phyloP scores from a whole-genome alignment of 2,888 invertebrate species.

The Eupeodes latifasciatus region DNA sequence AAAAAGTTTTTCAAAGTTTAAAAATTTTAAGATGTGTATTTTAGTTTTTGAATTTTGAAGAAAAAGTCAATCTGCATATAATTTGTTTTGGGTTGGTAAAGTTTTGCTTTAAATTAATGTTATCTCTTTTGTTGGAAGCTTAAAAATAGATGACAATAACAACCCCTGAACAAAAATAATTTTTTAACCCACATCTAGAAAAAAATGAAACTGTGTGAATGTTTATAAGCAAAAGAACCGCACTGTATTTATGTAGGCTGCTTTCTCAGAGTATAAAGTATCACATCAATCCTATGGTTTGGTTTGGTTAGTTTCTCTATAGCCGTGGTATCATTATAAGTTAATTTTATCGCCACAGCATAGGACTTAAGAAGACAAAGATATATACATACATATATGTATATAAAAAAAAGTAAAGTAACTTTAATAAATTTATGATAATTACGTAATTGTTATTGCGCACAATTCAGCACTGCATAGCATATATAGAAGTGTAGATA shows the following conservation, averaged over 20 bases:
- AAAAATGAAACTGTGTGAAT: too few relatives aligned
- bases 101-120: too few relatives aligned
- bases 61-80: too few relatives aligned
- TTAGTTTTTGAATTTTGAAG: too few relatives aligned
- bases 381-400: not conserved
- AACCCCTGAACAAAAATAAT: too few relatives aligned
- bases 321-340: conserved; percentile 56
- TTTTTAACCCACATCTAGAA: too few relatives aligned
- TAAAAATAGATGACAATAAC: too few relatives aligned
- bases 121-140: too few relatives aligned
- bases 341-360: conserved; percentile 64
- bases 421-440: conserved; percentile 68
- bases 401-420: conserved; percentile 41
- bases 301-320: not conserved
- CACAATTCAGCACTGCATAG: not conserved
- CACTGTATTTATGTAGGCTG: not conserved
- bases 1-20: too few relatives aligned
- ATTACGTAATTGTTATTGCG: conserved; percentile 75
- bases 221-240: not conserved
- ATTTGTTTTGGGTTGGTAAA: too few relatives aligned
- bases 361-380: conserved; percentile 46
- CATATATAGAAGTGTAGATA: not conserved
- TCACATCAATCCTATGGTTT: conserved; percentile 6
- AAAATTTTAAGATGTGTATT: too few relatives aligned
- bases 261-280: not conserved